Conservation (phyloP, 2,797 vertebrate genomes). For the Tokudaia tokunoshimensis region DNA sequence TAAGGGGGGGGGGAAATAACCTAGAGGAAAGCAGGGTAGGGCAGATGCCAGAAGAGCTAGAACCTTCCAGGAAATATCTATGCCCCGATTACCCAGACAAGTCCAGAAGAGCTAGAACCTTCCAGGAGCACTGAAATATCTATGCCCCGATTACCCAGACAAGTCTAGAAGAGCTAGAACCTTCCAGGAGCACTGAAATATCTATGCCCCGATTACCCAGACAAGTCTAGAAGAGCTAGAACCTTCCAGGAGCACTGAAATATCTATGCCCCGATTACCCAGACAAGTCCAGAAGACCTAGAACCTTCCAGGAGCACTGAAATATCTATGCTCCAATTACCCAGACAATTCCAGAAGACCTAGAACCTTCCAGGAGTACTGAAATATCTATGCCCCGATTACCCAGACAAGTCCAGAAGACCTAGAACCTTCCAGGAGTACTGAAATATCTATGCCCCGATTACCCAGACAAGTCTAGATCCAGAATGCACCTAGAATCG, state of each 20-base stretch:
- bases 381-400: no score
- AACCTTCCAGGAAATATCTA: neutral
- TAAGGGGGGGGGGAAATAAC: neutral
- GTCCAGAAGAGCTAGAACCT: no score
- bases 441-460: neutral
- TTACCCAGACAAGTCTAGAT: neutral
- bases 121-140: no score
- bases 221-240: neutral
- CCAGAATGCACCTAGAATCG: neutral
- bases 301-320: neutral
- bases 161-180: no score
- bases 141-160: no score
- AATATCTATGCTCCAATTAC: no score
- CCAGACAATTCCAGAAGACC: neutral
- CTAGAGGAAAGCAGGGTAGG: neutral
- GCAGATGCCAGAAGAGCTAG: neutral
- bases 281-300: neutral
- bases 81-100: no score
- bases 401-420: no score
- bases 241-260: neutral
- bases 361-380: neutral
- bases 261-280: no score
- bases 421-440: neutral
- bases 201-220: no score
- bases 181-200: no score